Conservation (phyloP, 2,113 vertebrate species). For the Pygathrix nemaeus region DNA sequence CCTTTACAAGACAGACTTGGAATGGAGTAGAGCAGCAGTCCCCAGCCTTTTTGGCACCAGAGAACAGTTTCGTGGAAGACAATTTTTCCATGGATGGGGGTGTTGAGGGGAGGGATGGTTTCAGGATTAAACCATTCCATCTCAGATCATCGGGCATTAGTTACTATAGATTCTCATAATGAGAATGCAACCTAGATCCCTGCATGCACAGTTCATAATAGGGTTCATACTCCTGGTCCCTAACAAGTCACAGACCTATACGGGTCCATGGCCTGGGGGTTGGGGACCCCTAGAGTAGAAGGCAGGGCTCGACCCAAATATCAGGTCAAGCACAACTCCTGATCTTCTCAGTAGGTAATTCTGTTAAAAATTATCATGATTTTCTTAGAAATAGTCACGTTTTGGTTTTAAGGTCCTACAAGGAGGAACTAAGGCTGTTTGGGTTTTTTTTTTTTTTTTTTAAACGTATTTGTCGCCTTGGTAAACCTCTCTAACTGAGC, state of each 20-base stretch:
- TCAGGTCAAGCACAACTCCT: neutral
- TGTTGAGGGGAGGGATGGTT: too few relatives aligned
- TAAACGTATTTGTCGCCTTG: neutral
- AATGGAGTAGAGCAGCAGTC: neutral
- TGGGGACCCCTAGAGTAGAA: neutral
- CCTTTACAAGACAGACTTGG: neutral
- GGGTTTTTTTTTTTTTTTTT: neutral
- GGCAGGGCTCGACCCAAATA: neutral
- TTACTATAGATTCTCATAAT: too few relatives aligned
- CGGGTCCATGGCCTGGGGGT: too few relatives aligned
- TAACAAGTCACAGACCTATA: too few relatives aligned
- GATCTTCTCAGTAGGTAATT: neutral
- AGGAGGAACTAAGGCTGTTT: neutral
- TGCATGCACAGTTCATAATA: too few relatives aligned
- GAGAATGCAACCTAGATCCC: too few relatives aligned
- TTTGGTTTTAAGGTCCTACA: neutral
- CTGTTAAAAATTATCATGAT: neutral
- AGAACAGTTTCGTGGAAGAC: too few relatives aligned
- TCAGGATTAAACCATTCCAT: too few relatives aligned
- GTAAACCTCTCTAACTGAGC: neutral
- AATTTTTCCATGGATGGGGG: too few relatives aligned
- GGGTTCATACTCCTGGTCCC: too few relatives aligned
- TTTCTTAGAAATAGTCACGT: neutral
- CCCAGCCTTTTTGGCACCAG: too few relatives aligned
- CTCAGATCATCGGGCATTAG: too few relatives aligned